Evolutionary conservation across 2,888 invertebrate species (phyloP).

Genomic region (Rhorus exstirpatorius): DNA sequence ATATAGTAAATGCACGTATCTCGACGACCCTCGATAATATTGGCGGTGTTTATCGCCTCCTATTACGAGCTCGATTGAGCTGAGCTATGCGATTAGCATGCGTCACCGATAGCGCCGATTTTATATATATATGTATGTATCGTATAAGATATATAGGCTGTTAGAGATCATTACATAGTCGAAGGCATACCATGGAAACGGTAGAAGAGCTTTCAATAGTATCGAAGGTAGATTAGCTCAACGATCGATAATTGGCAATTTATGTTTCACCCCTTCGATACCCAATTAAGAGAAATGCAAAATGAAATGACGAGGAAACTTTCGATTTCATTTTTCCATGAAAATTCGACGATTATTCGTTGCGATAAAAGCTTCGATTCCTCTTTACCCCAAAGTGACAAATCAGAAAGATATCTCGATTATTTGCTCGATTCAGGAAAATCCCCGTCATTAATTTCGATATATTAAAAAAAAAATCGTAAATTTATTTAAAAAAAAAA

Average conservation of each 20-base stretch:
- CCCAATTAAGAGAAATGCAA: no score
- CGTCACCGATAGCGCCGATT: conserved; percentile 79
- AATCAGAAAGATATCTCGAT: no score
- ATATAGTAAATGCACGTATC: conserved; percentile 66
- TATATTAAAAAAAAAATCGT: no score
- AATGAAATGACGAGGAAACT: no score
- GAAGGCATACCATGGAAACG: conserved; percentile 27
- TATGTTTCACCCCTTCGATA: not conserved
- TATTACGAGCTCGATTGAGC: conserved; percentile 83
- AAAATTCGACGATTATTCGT: no score
- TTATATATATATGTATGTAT: conserved; percentile 18
- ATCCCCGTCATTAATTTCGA: no score
- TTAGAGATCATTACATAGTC: conserved; percentile 19
- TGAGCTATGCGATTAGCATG: conserved; percentile 83
- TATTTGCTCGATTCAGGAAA: no score
- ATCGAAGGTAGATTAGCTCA: conserved; percentile 41
- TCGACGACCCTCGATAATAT: conserved; percentile 81
- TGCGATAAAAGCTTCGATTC: no score
- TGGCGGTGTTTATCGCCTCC: conserved; percentile 83
- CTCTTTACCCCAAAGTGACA: no score
- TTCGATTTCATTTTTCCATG: no score
- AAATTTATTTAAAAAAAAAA: no score
- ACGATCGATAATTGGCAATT: conserved; percentile 54
- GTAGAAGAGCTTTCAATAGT: conserved; percentile 11
- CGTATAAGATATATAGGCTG: conserved; percentile 6